These are phyloP conservation scores for Acanthosepion esculentum DNA, from an alignment of 2,888 invertebrate species.

Conservation along the genomic window DNA sequence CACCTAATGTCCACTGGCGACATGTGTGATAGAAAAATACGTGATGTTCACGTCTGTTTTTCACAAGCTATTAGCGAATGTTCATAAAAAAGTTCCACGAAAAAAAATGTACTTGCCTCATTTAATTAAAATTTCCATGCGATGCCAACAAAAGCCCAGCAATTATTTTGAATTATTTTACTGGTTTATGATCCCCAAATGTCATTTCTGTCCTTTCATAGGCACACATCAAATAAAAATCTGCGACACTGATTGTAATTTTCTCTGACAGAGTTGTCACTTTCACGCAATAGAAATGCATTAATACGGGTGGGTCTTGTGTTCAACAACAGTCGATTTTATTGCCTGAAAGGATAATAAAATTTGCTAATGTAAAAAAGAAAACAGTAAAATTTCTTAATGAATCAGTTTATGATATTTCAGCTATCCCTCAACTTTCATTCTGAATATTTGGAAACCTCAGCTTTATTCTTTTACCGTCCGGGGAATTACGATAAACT, in stretches of 20 bases:
- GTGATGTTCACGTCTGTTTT: not conserved
- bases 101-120: not conserved
- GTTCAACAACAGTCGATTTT: not conserved
- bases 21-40: not conserved
- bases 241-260: not conserved
- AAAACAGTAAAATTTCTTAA: too few species aligned
- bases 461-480: too few species aligned
- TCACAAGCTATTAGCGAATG: not conserved
- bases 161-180: not conserved
- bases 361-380: not conserved
- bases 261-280: conserved; percentile 13
- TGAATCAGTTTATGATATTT: too few species aligned
- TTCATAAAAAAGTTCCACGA: not conserved
- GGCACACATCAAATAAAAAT: not conserved
- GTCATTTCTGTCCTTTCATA: not conserved
- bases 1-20: not conserved
- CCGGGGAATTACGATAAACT: too few species aligned
- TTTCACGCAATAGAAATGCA: not conserved
- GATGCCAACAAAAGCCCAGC: not conserved
- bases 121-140: not conserved
- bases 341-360: not conserved
- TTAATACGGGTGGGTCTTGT: not conserved
- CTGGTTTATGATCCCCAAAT: not conserved
- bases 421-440: too few species aligned
- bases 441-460: too few species aligned